Evolutionary conservation across 2,888 invertebrate genomes (phyloP), one percentile per base, ranked within the genome.

Genomic region (Keiferia lycopersicella): DNA sequence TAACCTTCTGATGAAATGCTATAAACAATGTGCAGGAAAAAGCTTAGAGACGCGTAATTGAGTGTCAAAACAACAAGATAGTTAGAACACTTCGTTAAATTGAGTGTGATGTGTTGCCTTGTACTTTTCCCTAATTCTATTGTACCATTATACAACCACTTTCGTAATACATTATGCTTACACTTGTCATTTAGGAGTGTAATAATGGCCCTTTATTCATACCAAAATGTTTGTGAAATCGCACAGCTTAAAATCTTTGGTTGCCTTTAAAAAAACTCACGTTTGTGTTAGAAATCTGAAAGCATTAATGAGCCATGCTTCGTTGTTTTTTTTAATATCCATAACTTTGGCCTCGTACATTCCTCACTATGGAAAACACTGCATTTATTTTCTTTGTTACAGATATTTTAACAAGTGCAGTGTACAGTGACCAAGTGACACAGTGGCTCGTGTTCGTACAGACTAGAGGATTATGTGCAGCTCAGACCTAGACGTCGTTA

Each of bases 381-480:
- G n/a, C 6, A 11, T 50, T 63, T n/a, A n/a, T n/a, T 68, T 62
- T 51, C 11, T 45, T 79, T 80, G 77, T 84, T 83, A 2, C 81
- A 84, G 83, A 73, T 76, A 18, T 48, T 18, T 45, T 22, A 77
- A 67, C 66, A 64, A 76, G 80, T 81, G 81, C 69, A 80, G 82
- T 84, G 82, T 65, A 71, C 66, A 39, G 71, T 66, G 70, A 30
- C 16, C 30, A 34, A 56, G 78, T 76, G 77, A 62, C 67, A 67
- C 59, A 51, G 53, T 56, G 69, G 65, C 12, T 22, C 20, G 20
- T 16, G 16, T 45, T 16, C 14, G 45, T 18, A 16, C 18, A 18
- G 48, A 48, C 48, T n/a, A 69, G 69, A 71, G 77, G 84, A 88
- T 79, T 87, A 90, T 91, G 91, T 84, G 79, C 72, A 78, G 85